These are phyloP conservation scores for Aythya baeri DNA, from an alignment of 2,113 vertebrate species.

Conservation along the genomic window DNA sequence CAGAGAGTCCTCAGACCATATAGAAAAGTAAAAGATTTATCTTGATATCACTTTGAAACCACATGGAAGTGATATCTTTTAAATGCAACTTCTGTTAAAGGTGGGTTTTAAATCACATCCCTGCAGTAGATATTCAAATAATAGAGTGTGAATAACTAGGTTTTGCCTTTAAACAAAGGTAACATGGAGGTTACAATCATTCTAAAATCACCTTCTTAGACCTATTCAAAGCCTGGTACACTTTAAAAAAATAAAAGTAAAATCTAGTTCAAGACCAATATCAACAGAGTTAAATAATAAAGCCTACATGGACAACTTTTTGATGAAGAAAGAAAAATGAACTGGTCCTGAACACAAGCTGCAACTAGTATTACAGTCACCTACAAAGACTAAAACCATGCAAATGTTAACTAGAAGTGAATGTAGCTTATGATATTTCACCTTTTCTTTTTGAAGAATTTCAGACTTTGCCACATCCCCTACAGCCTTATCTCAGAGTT, in stretches of 20 bases:
- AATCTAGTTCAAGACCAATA: background rate
- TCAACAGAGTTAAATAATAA: background rate
- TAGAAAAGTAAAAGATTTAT: conserved; percentile 7
- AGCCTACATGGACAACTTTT: background rate
- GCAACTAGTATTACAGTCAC: background rate
- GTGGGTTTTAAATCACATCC: background rate
- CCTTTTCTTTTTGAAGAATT: background rate
- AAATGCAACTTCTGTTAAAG: conserved; percentile 18
- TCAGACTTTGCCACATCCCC: background rate
- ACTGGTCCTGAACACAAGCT: background rate
- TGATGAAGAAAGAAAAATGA: background rate
- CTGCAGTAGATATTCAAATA: background rate
- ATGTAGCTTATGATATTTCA: background rate
- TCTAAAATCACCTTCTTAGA: background rate
- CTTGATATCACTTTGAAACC: conserved; percentile 1
- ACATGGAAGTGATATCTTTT: background rate
- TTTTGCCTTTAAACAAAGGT: conserved; percentile 13
- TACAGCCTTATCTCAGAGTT: background rate
- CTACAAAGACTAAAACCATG: background rate
- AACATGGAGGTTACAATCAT: background rate
- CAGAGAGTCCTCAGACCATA: background rate
- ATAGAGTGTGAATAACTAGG: background rate
- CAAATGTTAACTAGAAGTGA: background rate
- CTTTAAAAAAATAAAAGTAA: background rate
- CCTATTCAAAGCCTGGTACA: background rate